These are phyloP conservation scores for Brachymystax lenok DNA, from an alignment of 2,797 vertebrate species.

Conservation along the genomic window DNA sequence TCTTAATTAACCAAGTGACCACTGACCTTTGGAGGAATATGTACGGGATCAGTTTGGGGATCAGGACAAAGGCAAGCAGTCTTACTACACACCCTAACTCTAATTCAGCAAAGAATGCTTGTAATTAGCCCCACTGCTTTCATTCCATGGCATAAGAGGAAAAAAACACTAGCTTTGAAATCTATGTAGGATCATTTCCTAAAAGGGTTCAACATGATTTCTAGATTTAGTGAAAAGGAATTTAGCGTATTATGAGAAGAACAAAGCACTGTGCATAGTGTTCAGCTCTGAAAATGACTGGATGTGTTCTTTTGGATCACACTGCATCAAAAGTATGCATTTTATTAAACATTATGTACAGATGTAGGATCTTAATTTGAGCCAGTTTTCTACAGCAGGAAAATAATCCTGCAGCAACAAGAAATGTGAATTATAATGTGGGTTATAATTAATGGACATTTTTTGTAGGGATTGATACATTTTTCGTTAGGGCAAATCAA, in stretches of 20 bases:
- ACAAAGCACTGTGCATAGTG: constrained; percentile 49
- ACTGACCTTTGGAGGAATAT: constrained; percentile 92
- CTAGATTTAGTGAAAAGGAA: constrained; percentile 52
- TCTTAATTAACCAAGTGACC: constrained; percentile 95
- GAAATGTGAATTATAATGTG: no score
- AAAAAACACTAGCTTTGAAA: constrained; percentile 81
- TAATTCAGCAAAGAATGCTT: constrained; percentile 98
- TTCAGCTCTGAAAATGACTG: constrained; percentile 23
- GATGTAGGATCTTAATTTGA: no score
- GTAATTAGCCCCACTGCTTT: constrained; percentile 91
- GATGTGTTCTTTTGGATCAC: constrained; percentile 34
- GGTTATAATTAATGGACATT: no score
- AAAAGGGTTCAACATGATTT: constrained; percentile 80
- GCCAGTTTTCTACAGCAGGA: no score
- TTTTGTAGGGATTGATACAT: no score
- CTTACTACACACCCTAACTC: constrained; percentile 90
- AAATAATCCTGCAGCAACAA: no score
- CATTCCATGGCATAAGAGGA: constrained; percentile 83
- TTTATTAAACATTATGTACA: no score
- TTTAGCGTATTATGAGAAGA: constrained; percentile 56
- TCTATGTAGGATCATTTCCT: constrained; percentile 85
- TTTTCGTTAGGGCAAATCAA: no score
- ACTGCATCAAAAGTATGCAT: no score
- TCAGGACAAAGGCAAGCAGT: constrained; percentile 86
- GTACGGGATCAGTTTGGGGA: constrained; percentile 92